Conservation (phyloP, 2,113 vertebrate species). For the Nettapus auritus region DNA sequence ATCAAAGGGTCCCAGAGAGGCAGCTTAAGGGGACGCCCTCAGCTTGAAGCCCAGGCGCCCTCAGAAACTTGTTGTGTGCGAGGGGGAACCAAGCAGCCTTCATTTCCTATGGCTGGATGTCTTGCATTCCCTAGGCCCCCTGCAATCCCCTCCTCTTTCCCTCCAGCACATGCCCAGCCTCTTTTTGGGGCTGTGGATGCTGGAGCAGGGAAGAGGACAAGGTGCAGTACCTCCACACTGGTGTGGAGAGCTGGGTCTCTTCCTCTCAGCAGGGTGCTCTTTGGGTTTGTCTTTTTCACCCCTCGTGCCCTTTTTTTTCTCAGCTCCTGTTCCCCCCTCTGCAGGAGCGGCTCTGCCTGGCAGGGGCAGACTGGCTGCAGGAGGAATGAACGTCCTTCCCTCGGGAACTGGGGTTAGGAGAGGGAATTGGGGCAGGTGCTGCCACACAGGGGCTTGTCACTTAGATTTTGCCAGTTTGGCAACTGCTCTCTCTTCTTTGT, state of each 20-base stretch:
- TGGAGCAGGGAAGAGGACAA: fast-evolving
- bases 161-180: background rate
- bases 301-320: background rate
- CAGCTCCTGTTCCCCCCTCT: background rate
- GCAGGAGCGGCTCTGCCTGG: fast-evolving
- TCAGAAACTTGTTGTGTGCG: fast-evolving
- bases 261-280: background rate
- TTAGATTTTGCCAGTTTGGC: background rate
- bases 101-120: background rate
- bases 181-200: background rate
- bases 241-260: background rate
- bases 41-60: background rate
- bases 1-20: background rate
- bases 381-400: fast-evolving
- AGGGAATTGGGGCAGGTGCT: background rate
- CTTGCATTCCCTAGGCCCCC: background rate
- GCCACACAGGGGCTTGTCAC: background rate
- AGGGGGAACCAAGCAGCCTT: background rate
- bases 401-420: fast-evolving
- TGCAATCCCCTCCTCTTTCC: background rate
- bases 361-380: background rate
- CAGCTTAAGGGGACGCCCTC: background rate
- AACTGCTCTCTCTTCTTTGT: background rate
- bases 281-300: background rate
- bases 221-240: fast-evolving